A percentile compares a stretch with the other conserved stretches of the same genome.
Evolutionary conservation across 2,113 vertebrate genomes (phyloP).

Genomic region (Centropus bengalensis): DNA sequence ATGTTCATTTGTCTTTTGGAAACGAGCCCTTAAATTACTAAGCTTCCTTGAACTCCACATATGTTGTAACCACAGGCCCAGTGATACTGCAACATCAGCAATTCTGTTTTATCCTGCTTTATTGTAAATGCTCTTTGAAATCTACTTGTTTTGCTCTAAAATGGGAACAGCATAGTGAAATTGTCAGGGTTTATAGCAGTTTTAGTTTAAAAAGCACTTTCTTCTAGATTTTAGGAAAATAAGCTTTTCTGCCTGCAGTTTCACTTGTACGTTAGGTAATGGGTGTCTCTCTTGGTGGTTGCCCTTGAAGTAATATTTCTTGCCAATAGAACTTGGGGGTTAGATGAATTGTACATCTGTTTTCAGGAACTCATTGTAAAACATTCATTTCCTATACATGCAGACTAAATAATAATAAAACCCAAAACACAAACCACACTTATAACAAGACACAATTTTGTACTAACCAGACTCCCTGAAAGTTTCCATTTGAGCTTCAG

Average conservation of each 20-base stretch:
- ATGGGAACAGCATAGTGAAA: neutral
- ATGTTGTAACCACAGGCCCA: neutral
- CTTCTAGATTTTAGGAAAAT: neutral
- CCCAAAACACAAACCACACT: neutral
- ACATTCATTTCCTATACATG: neutral
- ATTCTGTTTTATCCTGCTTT: neutral
- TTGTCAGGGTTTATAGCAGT: neutral
- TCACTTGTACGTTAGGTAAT: neutral
- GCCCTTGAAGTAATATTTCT: neutral
- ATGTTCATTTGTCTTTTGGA: neutral
- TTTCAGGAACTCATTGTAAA: neutral
- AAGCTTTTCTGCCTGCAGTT: neutral
- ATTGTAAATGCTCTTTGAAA: neutral
- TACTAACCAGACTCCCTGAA: neutral
- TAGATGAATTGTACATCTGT: neutral
- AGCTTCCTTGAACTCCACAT: neutral
- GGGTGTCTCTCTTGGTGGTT: neutral
- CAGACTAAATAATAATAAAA: neutral
- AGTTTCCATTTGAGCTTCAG: neutral
- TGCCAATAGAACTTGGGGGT: neutral
- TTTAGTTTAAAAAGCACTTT: neutral
- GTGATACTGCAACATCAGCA: neutral
- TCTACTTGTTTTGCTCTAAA: neutral
- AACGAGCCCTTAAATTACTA: neutral
- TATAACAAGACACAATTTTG: neutral